A percentile compares a stretch with the other conserved stretches of the same genome.
Conservation (phyloP, 1,140 invertebrate species). For the Aphis gossypii region DNA sequence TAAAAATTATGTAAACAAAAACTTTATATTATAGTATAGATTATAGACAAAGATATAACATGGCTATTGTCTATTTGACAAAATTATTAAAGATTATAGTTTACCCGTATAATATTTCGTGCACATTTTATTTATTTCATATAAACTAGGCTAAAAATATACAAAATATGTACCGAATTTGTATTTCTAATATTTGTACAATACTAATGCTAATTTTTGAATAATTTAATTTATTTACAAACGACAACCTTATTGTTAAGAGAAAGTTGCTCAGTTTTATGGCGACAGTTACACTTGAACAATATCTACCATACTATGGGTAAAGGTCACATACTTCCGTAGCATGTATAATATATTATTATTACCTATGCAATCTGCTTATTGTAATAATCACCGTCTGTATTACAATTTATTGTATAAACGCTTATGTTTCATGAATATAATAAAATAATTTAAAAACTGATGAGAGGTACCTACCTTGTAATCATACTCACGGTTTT, state of each 20-base stretch:
- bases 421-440: conserved; percentile 25
- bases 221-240: conserved; percentile 23
- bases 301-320: background rate
- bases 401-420: background rate
- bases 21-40: background rate
- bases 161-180: background rate
- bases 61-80: too few species aligned
- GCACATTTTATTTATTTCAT: background rate
- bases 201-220: conserved; percentile 15
- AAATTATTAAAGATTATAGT: background rate
- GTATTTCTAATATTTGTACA: background rate
- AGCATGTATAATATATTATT: background rate
- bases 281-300: conserved; percentile 25
- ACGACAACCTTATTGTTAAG: conserved; percentile 28
- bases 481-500: background rate
- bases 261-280: conserved; percentile 30
- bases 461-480: background rate
- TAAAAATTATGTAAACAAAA: background rate
- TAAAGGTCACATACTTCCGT: conserved; percentile 45
- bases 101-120: background rate
- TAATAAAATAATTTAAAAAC: conserved; percentile 19
- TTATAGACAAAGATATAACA: background rate
- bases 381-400: background rate
- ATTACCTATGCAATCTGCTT: background rate
- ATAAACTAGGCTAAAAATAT: background rate